Conservation (phyloP, 2,888 invertebrate genomes). For the Cerastoderma edule region DNA sequence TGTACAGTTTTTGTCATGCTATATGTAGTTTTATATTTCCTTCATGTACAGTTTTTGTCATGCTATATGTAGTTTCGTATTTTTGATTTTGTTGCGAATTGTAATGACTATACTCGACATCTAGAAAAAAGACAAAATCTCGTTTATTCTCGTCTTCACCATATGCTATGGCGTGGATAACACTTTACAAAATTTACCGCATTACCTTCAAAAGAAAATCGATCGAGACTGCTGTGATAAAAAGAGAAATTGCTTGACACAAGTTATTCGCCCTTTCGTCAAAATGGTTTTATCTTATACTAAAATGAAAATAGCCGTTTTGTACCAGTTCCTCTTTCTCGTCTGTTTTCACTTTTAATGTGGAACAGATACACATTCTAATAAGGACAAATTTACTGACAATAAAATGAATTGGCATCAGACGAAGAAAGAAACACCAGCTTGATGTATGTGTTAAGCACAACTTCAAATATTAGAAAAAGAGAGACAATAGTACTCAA, state of each 20-base stretch:
- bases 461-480: not conserved
- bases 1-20: too few species aligned
- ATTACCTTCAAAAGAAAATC: too few species aligned
- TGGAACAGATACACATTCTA: not conserved
- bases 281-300: not conserved
- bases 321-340: too few species aligned
- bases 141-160: not conserved
- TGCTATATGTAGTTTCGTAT: not conserved
- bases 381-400: not conserved
- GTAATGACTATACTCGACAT: not conserved
- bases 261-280: not conserved
- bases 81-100: not conserved
- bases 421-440: not conserved
- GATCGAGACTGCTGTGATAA: not conserved
- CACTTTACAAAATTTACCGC: too few species aligned
- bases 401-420: not conserved
- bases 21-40: too few species aligned
- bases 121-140: not conserved
- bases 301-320: too few species aligned
- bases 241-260: not conserved
- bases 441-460: not conserved
- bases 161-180: not conserved
- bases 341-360: too few species aligned
- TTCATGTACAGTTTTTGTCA: not conserved
- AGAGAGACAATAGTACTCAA: too few species aligned